A percentile compares a stretch with the other conserved stretches of the same genome.
These are phyloP conservation scores for Vollenhovia emeryi DNA, from an alignment of 1,140 invertebrate species.

Conservation along the genomic window DNA sequence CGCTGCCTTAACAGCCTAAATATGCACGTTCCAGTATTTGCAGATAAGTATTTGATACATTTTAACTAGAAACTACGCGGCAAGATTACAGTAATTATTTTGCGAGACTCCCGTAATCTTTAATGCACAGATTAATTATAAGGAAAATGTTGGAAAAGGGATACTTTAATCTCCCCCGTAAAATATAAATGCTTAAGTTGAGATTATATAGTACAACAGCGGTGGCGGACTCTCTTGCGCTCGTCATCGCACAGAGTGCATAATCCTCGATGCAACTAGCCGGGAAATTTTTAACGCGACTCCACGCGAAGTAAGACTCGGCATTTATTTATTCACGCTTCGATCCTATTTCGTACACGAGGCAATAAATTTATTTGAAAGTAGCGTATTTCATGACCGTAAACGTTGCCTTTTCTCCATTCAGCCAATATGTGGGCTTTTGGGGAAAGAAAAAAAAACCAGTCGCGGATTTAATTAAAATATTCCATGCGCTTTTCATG, in stretches of 20 bases:
- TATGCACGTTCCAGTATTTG: background rate
- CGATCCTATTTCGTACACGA: slow-evolving; percentile 31
- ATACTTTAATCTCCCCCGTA: background rate
- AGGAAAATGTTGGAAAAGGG: background rate
- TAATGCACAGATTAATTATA: slow-evolving; percentile 4
- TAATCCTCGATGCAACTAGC: slow-evolving; percentile 37
- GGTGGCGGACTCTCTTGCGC: background rate
- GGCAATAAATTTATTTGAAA: slow-evolving; percentile 62
- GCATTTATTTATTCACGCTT: slow-evolving; percentile 60
- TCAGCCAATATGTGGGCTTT: slow-evolving; percentile 49
- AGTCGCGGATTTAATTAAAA: slow-evolving; percentile 69
- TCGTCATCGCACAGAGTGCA: background rate
- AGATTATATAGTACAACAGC: slow-evolving; percentile 30
- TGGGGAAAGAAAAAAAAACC: slow-evolving; percentile 34
- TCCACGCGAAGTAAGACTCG: slow-evolving; percentile 35
- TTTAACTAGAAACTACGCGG: background rate
- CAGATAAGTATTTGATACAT: background rate
- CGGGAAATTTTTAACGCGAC: slow-evolving; percentile 67
- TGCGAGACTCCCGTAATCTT: background rate
- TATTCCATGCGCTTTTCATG: slow-evolving; percentile 42
- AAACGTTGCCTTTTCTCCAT: slow-evolving; percentile 51
- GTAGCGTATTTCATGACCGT: slow-evolving; percentile 31
- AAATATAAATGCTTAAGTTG: slow-evolving; percentile 35
- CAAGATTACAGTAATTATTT: background rate
- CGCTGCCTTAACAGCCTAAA: slow-evolving; percentile 13